Percentiles rank a stretch among this genome's conserved stretches.
Conservation (phyloP, 2,888 invertebrate species). For the Belgica antarctica region DNA sequence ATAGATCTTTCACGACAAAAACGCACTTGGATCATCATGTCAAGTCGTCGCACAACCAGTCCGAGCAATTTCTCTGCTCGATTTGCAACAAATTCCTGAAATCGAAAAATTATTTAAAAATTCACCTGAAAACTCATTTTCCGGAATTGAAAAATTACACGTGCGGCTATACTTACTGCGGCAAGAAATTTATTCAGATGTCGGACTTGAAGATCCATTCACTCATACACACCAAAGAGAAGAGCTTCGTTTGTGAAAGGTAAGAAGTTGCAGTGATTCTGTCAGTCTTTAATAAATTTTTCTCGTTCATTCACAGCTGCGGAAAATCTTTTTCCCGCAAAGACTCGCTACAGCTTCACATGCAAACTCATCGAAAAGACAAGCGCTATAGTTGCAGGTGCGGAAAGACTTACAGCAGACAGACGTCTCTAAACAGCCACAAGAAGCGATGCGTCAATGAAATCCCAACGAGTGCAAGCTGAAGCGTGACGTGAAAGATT, state of each 20-base stretch:
- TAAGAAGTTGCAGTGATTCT: slow-evolving; percentile 4
- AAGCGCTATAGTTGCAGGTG: slow-evolving; percentile 52
- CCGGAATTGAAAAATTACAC: slow-evolving; percentile 54
- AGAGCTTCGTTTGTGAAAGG: slow-evolving; percentile 62
- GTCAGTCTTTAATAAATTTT: not conserved
- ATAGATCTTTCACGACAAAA: slow-evolving; percentile 61
- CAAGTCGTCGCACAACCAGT: slow-evolving; percentile 22
- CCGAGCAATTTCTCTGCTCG: slow-evolving; percentile 57
- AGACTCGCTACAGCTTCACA: slow-evolving; percentile 61
- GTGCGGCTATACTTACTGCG: slow-evolving; percentile 55
- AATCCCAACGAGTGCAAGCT: not conserved
- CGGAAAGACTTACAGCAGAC: not conserved
- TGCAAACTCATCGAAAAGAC: slow-evolving; percentile 61
- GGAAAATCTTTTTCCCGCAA: slow-evolving; percentile 62
- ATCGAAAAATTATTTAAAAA: slow-evolving; percentile 62
- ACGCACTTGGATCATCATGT: slow-evolving; percentile 48
- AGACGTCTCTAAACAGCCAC: slow-evolving; percentile 6
- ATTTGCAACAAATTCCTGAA: slow-evolving; percentile 63
- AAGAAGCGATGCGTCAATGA: slow-evolving; percentile 9
- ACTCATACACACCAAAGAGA: slow-evolving; percentile 64
- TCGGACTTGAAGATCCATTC: slow-evolving; percentile 62
- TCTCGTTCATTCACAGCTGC: slow-evolving; percentile 49
- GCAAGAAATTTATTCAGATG: slow-evolving; percentile 61
- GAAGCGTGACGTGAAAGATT: no score
- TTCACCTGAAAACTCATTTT: slow-evolving; percentile 61